Conservation (phyloP, 2,888 invertebrate genomes). For the Tenthredo notha region DNA sequence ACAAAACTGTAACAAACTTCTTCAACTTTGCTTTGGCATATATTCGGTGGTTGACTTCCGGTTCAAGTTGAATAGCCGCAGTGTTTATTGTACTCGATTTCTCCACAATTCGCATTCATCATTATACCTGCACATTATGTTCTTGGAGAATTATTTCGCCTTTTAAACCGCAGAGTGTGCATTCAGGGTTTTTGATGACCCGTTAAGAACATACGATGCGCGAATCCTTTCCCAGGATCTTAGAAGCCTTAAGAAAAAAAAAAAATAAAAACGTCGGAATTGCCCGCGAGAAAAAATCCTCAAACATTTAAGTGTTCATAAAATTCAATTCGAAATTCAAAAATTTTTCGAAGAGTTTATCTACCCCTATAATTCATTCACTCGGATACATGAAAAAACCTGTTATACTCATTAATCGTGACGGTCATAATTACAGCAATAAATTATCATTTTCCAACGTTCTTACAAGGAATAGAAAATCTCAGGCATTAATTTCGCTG, state of each 20-base stretch:
- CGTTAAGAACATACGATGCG: background rate
- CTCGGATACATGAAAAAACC: no score
- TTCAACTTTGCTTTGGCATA: background rate
- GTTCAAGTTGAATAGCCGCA: background rate
- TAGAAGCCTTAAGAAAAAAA: background rate
- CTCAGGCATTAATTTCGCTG: no score
- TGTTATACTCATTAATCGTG: no score
- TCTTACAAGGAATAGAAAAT: no score
- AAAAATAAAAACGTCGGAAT: no score
- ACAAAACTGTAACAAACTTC: background rate
- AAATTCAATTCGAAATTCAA: background rate
- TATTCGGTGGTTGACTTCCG: background rate
- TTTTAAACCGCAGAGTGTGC: conserved; percentile 1
- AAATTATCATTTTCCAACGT: no score
- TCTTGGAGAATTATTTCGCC: conserved; percentile 2
- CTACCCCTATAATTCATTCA: no score
- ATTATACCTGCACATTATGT: background rate
- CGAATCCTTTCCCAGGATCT: conserved; percentile 6
- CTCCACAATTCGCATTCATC: background rate
- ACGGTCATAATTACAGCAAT: no score
- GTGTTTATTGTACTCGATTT: background rate
- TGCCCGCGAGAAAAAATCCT: conserved; percentile 13
- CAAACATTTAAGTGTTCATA: background rate
- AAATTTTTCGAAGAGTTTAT: no score
- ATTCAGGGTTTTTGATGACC: background rate